These are phyloP conservation scores for Muricea muricata DNA, from an alignment of 92 coral and sea anemone species.

Conservation along the genomic window DNA sequence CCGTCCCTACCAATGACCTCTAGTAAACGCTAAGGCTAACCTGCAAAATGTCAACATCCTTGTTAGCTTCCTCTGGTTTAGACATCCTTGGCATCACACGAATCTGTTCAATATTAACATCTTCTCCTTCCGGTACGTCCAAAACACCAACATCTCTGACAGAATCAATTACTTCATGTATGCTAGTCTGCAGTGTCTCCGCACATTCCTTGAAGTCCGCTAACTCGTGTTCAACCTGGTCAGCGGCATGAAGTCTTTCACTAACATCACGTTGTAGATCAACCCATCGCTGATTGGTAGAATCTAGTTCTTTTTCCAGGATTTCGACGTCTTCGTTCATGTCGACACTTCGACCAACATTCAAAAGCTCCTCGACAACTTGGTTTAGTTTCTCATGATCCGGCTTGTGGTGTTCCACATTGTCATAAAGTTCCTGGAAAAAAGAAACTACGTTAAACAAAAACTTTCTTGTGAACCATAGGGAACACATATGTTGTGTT, in stretches of 20 bases:
- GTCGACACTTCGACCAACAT: slow-evolving; percentile 63
- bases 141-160: slow-evolving; percentile 72
- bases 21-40: slow-evolving; percentile 33
- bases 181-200: slow-evolving; percentile 64
- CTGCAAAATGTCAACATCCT: slow-evolving; percentile 83
- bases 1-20: too few species aligned
- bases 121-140: slow-evolving; percentile 63
- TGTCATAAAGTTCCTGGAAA: slow-evolving; percentile 82
- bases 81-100: neutral
- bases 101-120: neutral
- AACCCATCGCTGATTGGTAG: slow-evolving; percentile 79
- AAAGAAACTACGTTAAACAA: neutral
- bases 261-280: slow-evolving; percentile 69
- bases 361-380: slow-evolving; percentile 61
- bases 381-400: slow-evolving; percentile 69
- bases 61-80: slow-evolving; percentile 59
- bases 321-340: slow-evolving; percentile 78
- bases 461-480: neutral
- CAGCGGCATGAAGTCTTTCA: slow-evolving; percentile 66
- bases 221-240: slow-evolving; percentile 74
- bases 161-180: slow-evolving; percentile 71
- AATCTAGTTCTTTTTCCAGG: slow-evolving; percentile 77
- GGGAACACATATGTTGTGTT: too few species aligned
- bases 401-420: slow-evolving; percentile 76
- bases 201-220: slow-evolving; percentile 82